phyloP scores from a whole-genome alignment of 1,140 invertebrate genomes.

The Drosophila auraria region DNA sequence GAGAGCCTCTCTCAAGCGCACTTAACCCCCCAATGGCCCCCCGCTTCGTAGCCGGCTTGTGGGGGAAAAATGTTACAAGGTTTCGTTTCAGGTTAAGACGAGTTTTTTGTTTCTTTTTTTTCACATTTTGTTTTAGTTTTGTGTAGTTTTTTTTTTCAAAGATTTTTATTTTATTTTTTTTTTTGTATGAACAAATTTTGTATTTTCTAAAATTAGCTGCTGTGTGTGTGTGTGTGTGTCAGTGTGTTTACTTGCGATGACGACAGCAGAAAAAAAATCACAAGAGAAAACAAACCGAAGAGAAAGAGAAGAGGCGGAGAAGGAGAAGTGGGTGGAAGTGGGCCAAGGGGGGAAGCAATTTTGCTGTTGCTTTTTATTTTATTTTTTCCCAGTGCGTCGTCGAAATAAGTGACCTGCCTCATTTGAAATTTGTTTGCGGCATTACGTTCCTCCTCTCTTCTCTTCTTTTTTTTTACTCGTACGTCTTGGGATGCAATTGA shows the following conservation, averaged over 20 bases:
- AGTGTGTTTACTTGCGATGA: conserved; percentile 53
- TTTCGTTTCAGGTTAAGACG: conserved; percentile 84
- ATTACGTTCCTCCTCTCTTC: conserved; percentile 20
- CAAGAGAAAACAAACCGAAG: conserved; percentile 10
- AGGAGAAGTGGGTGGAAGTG: conserved; percentile 8
- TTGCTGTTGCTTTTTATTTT: conserved; percentile 31
- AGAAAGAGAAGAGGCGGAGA: conserved; percentile 5
- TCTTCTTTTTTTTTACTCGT: background rate
- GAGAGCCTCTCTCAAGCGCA: conserved; percentile 49
- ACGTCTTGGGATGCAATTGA: conserved; percentile 44
- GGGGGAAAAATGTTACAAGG: conserved; percentile 84
- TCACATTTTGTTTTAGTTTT: conserved; percentile 19
- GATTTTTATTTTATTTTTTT: conserved; percentile 56
- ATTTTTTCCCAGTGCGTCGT: conserved; percentile 36
- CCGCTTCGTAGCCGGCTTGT: conserved; percentile 63
- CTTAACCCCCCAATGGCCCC: conserved; percentile 14
- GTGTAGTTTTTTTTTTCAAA: conserved; percentile 26
- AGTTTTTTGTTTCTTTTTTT: conserved; percentile 67
- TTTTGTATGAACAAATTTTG: conserved; percentile 65
- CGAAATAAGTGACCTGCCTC: conserved; percentile 79
- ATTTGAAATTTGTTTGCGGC: conserved; percentile 77
- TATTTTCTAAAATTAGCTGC: conserved; percentile 79
- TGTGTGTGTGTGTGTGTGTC: conserved; percentile 13
- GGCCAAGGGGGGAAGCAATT: conserved; percentile 10
- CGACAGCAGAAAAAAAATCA: conserved; percentile 34